Evolutionary conservation across 2,113 vertebrate species (phyloP).

Genomic region (Vulpes lagopus): DNA sequence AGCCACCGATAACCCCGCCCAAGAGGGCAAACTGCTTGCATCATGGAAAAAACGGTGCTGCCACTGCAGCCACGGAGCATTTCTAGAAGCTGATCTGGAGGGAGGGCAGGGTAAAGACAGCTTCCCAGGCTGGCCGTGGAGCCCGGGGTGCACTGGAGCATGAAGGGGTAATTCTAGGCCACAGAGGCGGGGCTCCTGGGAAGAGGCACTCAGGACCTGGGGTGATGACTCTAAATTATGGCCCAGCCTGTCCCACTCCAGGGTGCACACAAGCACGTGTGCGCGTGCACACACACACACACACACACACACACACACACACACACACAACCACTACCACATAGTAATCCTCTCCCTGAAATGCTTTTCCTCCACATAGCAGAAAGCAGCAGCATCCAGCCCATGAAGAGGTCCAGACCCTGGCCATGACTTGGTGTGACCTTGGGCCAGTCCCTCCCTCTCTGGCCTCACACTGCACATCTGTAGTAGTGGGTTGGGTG

Average conservation of each 20-base stretch:
- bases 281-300: background rate
- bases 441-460: slow-evolving; percentile 33
- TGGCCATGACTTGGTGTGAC: background rate
- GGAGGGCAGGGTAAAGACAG: slow-evolving; percentile 88
- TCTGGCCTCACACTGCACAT: background rate
- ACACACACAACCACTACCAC: background rate
- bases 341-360: background rate
- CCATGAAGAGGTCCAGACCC: background rate
- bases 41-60: slow-evolving; percentile 88
- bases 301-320: background rate
- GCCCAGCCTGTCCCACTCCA: background rate
- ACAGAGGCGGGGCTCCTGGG: slow-evolving; percentile 61
- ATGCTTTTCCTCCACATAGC: background rate
- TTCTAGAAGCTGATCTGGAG: slow-evolving; percentile 86
- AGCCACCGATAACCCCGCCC: slow-evolving; percentile 81
- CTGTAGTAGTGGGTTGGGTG: background rate
- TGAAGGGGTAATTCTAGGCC: slow-evolving; percentile 88
- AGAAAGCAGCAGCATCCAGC: background rate
- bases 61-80: slow-evolving; percentile 68
- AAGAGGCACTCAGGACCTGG: slow-evolving; percentile 78
- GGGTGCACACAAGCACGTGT: no score
- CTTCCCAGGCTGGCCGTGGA: slow-evolving; percentile 83
- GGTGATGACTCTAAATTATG: slow-evolving; percentile 66
- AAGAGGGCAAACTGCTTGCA: slow-evolving; percentile 88
- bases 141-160: slow-evolving; percentile 81